These are phyloP conservation scores for Palythoa caribaeorum DNA, from an alignment of 92 coral and sea anemone species.

Conservation along the genomic window DNA sequence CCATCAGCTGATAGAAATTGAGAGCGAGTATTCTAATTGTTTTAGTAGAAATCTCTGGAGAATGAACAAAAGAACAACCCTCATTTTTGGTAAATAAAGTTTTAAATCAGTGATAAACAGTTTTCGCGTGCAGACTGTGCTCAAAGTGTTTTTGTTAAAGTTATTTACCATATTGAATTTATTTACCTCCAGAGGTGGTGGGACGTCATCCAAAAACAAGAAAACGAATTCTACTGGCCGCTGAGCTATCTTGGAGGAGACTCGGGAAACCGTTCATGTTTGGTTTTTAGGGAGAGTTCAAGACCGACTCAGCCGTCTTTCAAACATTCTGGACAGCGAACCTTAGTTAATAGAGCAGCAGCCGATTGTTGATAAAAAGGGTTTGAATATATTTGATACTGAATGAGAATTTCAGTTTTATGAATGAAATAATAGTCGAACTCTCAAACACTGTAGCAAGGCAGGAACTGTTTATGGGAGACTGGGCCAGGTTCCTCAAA, in stretches of 20 bases:
- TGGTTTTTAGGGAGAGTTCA: neutral
- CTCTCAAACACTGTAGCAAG: neutral
- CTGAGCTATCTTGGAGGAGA: neutral
- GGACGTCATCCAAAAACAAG: conserved; percentile 34
- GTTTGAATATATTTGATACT: neutral
- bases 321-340: neutral
- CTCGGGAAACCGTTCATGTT: neutral
- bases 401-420: neutral
- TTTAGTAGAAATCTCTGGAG: too few relatives aligned
- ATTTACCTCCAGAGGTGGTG: neutral
- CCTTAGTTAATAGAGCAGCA: neutral
- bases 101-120: too few relatives aligned
- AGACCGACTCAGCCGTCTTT: neutral
- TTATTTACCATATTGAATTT: too few relatives aligned
- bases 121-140: too few relatives aligned
- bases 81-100: too few relatives aligned
- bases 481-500: neutral
- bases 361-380: neutral
- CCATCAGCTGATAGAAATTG: too few relatives aligned
- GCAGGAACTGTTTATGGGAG: neutral
- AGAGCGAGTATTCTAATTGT: too few relatives aligned
- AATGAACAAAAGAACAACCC: too few relatives aligned
- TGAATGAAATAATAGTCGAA: neutral
- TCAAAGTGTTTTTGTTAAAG: neutral
- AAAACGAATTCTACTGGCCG: conserved; percentile 31